Base-by-base conservation (phyloP, 1,140 invertebrate genomes). In the Pararge aegeria region DNA sequence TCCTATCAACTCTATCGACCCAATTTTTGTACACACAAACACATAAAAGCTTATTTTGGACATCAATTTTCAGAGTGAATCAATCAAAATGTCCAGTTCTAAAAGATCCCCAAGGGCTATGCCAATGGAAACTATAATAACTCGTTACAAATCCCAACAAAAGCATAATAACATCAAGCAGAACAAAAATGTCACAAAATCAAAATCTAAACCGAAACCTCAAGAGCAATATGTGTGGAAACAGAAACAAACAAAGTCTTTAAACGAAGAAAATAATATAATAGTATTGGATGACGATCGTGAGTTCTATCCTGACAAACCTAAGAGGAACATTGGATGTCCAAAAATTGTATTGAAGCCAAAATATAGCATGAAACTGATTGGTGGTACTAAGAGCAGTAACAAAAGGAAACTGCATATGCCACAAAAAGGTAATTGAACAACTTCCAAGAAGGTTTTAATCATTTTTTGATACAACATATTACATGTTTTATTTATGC, bases 381-480 rank as follows among this genome's bases (percentile, higher is more conserved):
- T 83, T 4, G 73, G 66, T 1, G 61, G 51, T 10, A 71, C 55
- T 0, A 64, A 40, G 12, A 57, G 27, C 37, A 13, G 50, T 13
- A 83, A 77, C 48, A 83, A 81, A 59, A 68, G 79, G 40, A 87
- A 84, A 20, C 40, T 65, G 12, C 61, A 37, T 13, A 49, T 62
- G 5, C 80, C 79, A 13, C 53, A 65, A 38, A 78, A 55, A 73
- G 74, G 76, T 80, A 64, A n/a, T n/a, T n/a, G n/a, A n/a, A n/a
- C n/a, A n/a, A n/a, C n/a, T n/a, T n/a, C n/a, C n/a, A n/a, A n/a
- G n/a, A n/a, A n/a, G n/a, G n/a, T n/a, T n/a, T n/a, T n/a, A n/a
- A n/a, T n/a, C n/a, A n/a, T n/a, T n/a, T n/a, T n/a, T n/a, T n/a
- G n/a, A n/a, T 49, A 18, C 12, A 21, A 21, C 12, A 6, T 18